phyloP scores from a whole-genome alignment of 1,140 invertebrate genomes.

The Cotesia glomerata region DNA sequence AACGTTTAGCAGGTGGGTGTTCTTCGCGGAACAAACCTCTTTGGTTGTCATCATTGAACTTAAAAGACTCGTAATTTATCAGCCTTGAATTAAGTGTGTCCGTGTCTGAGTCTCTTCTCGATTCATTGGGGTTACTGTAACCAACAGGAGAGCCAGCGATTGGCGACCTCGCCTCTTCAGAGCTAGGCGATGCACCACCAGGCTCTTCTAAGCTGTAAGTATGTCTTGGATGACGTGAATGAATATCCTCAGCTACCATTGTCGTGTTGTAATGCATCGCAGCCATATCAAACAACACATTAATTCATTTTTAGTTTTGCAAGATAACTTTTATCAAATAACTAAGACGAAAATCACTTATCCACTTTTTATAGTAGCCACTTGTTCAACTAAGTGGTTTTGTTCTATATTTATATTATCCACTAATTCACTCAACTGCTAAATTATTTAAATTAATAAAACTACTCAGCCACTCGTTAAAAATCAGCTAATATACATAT shows the following conservation, averaged over 20 bases:
- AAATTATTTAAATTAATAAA: too few relatives aligned
- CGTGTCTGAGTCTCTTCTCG: constrained; percentile 21
- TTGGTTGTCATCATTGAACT: background rate
- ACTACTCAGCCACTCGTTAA: too few relatives aligned
- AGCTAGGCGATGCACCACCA: constrained; percentile 43
- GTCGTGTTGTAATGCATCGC: constrained; percentile 57
- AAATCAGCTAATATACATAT: background rate
- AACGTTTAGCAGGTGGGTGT: background rate
- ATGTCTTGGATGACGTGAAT: constrained; percentile 37
- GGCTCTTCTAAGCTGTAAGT: constrained; percentile 43
- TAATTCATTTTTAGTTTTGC: constrained; percentile 9
- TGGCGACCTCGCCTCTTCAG: constrained; percentile 40
- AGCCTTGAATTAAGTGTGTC: constrained; percentile 6
- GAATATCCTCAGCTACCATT: constrained; percentile 48
- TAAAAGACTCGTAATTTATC: background rate
- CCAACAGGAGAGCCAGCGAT: constrained; percentile 12
- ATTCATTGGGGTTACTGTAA: constrained; percentile 7
- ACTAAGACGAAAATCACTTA: background rate
- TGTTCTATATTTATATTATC: too few relatives aligned
- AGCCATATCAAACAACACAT: constrained; percentile 36
- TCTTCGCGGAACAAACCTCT: background rate
- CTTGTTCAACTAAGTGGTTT: background rate
- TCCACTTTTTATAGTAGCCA: background rate
- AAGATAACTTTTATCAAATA: background rate
- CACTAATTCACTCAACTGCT: too few relatives aligned